Percentiles rank a stretch among this genome's conserved stretches.
phyloP scores from a whole-genome alignment of 1,140 invertebrate species.

The Ganaspis sp. region DNA sequence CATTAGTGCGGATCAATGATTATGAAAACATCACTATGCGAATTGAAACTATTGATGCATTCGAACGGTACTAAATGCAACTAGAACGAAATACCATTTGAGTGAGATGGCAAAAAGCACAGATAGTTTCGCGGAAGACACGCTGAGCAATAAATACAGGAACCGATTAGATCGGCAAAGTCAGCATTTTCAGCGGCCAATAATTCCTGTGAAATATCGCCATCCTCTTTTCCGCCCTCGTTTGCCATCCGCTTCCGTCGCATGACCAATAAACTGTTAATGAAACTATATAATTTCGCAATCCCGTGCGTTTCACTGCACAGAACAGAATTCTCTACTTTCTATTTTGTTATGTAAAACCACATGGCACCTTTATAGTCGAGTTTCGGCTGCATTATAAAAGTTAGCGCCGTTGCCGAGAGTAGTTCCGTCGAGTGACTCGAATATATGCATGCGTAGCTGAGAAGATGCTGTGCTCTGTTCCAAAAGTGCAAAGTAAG shows the following conservation, averaged over 20 bases:
- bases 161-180: conserved; percentile 62
- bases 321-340: background rate
- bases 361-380: conserved; percentile 3
- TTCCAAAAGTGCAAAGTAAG: conserved; percentile 12
- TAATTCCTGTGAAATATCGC: conserved; percentile 63
- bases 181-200: conserved; percentile 62
- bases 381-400: conserved; percentile 13
- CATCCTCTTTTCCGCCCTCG: conserved; percentile 39
- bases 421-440: conserved; percentile 6
- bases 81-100: conserved; percentile 42
- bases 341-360: conserved; percentile 20
- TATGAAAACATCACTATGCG: conserved; percentile 47
- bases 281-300: conserved; percentile 54
- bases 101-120: conserved; percentile 37
- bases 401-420: conserved; percentile 4
- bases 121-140: conserved; percentile 52
- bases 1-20: conserved; percentile 47
- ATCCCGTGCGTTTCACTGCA: background rate
- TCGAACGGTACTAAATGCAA: conserved; percentile 38
- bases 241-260: conserved; percentile 47
- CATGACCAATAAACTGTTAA: conserved; percentile 59
- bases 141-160: conserved; percentile 60
- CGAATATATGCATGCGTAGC: conserved; percentile 27
- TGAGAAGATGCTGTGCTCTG: background rate
- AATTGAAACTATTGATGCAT: conserved; percentile 32